A percentile compares a stretch with the other conserved stretches of the same genome.
Evolutionary conservation across 2,797 vertebrate genomes (phyloP).

Genomic region (Oryzias dopingdopingensis): DNA sequence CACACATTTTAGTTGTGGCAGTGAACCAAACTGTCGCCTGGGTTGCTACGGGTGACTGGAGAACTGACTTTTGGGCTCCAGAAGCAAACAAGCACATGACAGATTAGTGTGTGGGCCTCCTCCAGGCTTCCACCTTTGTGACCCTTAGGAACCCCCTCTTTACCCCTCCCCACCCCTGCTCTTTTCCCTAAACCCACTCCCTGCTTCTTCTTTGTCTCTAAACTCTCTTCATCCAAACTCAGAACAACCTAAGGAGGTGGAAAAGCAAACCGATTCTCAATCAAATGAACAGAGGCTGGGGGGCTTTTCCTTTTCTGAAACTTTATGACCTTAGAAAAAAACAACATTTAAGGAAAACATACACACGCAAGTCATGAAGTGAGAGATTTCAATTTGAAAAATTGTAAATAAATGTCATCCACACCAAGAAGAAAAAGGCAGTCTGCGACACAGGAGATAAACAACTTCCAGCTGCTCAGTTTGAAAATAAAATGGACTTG

Average conservation of each 20-base stretch:
- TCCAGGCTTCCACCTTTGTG: constrained; percentile 82
- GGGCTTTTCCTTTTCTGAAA: no score
- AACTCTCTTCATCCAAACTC: constrained; percentile 46
- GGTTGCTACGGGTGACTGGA: constrained; percentile 83
- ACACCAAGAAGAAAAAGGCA: constrained; percentile 13
- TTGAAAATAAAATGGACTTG: constrained; percentile 44
- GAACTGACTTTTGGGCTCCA: constrained; percentile 78
- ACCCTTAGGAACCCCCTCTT: constrained; percentile 77
- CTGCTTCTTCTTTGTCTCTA: constrained; percentile 56
- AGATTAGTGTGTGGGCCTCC: constrained; percentile 86
- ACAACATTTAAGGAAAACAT: constrained; percentile 1
- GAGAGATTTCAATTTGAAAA: background rate
- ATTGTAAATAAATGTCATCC: background rate
- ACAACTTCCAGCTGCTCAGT: constrained; percentile 33
- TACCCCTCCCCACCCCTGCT: constrained; percentile 54
- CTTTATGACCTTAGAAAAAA: no score
- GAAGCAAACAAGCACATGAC: constrained; percentile 87
- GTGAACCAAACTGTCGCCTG: constrained; percentile 75
- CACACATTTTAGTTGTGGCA: constrained; percentile 66
- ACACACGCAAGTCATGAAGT: constrained; percentile 4
- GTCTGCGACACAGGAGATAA: constrained; percentile 38
- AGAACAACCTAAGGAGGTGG: constrained; percentile 46
- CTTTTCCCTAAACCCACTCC: constrained; percentile 45
- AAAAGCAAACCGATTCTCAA: constrained; percentile 49
- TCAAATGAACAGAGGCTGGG: constrained; percentile 4